Percentiles rank a stretch among this genome's conserved stretches.
Evolutionary conservation across 2,797 vertebrate genomes (phyloP).

Genomic region (Hafferia zeledoni): DNA sequence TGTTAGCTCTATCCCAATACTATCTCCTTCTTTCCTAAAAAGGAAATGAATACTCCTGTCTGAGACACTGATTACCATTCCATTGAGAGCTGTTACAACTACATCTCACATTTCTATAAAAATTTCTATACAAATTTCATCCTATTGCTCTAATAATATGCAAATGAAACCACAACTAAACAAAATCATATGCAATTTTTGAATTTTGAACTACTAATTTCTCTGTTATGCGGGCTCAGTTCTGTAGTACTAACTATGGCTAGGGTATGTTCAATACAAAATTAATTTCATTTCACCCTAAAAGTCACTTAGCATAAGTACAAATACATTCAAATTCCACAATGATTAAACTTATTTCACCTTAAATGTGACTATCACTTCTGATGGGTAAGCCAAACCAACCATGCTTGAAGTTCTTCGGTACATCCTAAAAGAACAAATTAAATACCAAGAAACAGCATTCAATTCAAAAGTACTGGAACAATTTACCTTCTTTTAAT

Average conservation of each 20-base stretch:
- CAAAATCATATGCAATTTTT: not conserved
- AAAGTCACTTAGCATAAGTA: not conserved
- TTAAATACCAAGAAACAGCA: not conserved
- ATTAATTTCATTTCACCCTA: not conserved
- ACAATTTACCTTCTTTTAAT: not conserved
- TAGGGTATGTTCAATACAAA: not conserved
- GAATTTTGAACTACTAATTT: not conserved
- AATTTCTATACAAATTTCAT: not conserved
- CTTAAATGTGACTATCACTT: conserved; percentile 91
- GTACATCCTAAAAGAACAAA: conserved; percentile 89
- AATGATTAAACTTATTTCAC: conserved; percentile 73
- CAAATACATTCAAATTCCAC: conserved; percentile 8
- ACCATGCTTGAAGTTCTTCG: conserved; percentile 93
- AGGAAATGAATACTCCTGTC: conserved; percentile 20
- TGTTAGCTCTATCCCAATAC: not conserved
- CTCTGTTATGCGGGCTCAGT: not conserved
- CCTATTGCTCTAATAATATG: not conserved
- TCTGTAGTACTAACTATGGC: not conserved
- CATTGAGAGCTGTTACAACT: conserved; percentile 1
- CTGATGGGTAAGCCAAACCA: conserved; percentile 90
- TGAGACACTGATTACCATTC: not conserved
- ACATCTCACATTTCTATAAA: not conserved
- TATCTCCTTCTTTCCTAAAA: conserved; percentile 7
- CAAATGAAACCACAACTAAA: not conserved
- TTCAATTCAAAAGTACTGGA: not conserved